Conservation (phyloP, 2,797 vertebrate genomes). For the Holocentrus rufus region DNA sequence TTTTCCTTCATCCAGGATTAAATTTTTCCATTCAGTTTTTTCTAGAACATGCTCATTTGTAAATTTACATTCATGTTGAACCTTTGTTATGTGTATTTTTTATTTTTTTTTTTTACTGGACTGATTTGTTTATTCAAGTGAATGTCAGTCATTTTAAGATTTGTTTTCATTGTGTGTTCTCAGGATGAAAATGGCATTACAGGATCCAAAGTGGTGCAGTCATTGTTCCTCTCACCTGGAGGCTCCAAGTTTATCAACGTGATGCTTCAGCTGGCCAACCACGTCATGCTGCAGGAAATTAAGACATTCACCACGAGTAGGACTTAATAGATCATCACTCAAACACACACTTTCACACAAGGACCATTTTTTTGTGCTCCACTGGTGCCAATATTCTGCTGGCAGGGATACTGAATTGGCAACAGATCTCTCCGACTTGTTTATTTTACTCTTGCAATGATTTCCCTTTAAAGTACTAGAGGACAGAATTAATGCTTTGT, state of each 20-base stretch:
- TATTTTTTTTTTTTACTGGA: too few species aligned
- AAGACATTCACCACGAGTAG: conserved; percentile 82
- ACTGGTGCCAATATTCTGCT: too few species aligned
- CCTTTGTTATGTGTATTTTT: too few species aligned
- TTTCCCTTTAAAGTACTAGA: not conserved
- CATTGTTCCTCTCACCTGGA: conserved; percentile 83
- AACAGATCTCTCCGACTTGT: too few species aligned
- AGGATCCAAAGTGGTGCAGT: conserved; percentile 82
- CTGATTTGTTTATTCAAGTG: too few species aligned
- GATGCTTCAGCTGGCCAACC: conserved; percentile 83
- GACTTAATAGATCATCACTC: not conserved
- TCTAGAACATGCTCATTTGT: too few species aligned
- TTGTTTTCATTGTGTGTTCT: conserved; percentile 15
- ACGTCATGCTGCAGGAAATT: conserved; percentile 82
- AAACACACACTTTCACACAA: not conserved
- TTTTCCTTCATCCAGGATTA: too few species aligned
- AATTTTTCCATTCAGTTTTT: too few species aligned
- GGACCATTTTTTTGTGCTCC: too few species aligned
- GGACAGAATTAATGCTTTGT: not conserved
- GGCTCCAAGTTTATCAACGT: conserved; percentile 83
- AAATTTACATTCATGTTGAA: too few species aligned
- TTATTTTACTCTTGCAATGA: not conserved
- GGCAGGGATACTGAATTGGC: too few species aligned
- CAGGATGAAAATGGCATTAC: conserved; percentile 74
- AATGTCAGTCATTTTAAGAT: not conserved